Conservation (phyloP, 2,113 vertebrate species). For the Pipra filicauda region DNA sequence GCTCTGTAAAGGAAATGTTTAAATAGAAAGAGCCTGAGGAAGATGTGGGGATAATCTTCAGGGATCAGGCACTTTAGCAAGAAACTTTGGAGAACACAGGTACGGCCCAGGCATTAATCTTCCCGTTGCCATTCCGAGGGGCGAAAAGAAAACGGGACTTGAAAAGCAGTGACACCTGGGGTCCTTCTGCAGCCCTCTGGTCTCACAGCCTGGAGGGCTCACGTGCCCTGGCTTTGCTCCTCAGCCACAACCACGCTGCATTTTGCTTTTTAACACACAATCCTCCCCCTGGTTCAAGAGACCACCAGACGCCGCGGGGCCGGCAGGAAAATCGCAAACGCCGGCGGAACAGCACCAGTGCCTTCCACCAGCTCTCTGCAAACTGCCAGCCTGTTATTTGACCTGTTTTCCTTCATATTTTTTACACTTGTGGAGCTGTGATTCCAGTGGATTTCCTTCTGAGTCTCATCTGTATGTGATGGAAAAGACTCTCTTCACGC, state of each 20-base stretch:
- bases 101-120: background rate
- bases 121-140: background rate
- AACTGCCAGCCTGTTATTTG: background rate
- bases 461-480: background rate
- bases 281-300: background rate
- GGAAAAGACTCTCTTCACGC: background rate
- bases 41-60: slow-evolving; percentile 34
- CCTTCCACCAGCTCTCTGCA: background rate
- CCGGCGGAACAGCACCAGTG: background rate
- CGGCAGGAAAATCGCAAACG: background rate
- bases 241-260: rapidly evolving
- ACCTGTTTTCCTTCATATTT: background rate
- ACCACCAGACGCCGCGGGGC: rapidly evolving
- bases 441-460: background rate
- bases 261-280: background rate
- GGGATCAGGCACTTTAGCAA: background rate
- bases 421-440: background rate
- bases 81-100: slow-evolving; percentile 12
- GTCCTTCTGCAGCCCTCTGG: background rate
- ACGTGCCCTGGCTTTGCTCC: background rate
- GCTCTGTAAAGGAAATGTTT: slow-evolving; percentile 26
- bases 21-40: slow-evolving; percentile 14
- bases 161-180: background rate
- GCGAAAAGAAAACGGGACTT: background rate
- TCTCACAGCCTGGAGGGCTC: background rate